Evolutionary conservation across 30 jellyfish, hydroid and myxozoan genomes (phyloP).

Genomic region (Haliclystus octoradiatus): DNA sequence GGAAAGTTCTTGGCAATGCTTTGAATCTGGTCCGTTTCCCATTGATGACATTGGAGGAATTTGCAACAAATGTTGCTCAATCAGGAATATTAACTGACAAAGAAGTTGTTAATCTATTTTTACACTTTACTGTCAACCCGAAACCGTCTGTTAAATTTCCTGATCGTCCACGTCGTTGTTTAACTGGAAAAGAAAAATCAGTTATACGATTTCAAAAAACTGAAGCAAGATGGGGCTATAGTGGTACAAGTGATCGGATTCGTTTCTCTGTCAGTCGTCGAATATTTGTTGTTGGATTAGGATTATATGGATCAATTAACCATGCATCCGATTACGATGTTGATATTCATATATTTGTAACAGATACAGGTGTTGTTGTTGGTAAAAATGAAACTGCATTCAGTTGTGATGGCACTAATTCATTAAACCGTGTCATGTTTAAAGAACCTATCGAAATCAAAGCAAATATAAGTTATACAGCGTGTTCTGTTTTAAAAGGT

Average conservation of each 20-base stretch:
- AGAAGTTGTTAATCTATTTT: constrained; percentile 76
- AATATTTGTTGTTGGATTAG: constrained; percentile 93
- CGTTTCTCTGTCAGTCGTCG: constrained; percentile 68
- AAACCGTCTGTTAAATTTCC: constrained; percentile 94
- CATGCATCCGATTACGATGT: constrained; percentile 94
- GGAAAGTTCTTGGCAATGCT: constrained; percentile 74
- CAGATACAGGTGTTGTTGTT: constrained; percentile 81
- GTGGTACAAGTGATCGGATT: constrained; percentile 98
- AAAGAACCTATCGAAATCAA: constrained; percentile 90
- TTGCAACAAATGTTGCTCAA: constrained; percentile 92
- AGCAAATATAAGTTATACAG: constrained; percentile 80
- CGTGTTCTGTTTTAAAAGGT: constrained; percentile 89
- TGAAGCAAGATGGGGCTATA: constrained; percentile 99
- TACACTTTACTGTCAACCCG: constrained; percentile 94
- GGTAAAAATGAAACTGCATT: constrained; percentile 95
- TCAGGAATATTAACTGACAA: constrained; percentile 92
- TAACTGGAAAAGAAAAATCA: constrained; percentile 94
- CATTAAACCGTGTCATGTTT: constrained; percentile 89
- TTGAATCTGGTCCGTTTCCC: constrained; percentile 83
- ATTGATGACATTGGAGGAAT: constrained; percentile 95
- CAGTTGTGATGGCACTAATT: constrained; percentile 96
- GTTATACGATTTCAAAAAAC: constrained; percentile 80
- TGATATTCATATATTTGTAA: constrained; percentile 68
- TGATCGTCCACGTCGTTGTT: constrained; percentile 97
- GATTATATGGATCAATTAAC: constrained; percentile 94